Evolutionary conservation across 2,113 vertebrate genomes (phyloP), one percentile per base, ranked within the genome.

Genomic region (Entomyzon cyanotis): DNA sequence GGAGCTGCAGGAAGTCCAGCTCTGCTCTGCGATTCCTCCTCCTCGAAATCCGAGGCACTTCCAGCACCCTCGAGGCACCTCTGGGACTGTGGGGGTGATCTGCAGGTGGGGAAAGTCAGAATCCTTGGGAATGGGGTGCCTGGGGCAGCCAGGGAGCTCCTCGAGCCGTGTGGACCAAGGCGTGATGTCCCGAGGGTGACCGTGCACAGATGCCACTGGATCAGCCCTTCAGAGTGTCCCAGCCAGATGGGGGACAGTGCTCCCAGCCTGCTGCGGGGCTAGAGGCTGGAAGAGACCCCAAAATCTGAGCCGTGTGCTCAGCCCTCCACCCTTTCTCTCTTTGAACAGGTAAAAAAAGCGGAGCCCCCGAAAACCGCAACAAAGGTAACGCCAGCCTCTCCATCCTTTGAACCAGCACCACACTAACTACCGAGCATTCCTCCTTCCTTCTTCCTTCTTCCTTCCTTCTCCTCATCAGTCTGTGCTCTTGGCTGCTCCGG

Each of bases 301-400:
- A 46, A 46, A 20, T 15, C 44, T 46, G 44, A 46, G 44, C 94
- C 46, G 1, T 31, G 84, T 76, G 96, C 97, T 97, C 90, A 97
- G 97, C 93, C 91, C 96, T 96, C 85, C 97, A 94, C 97, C 97
- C 97, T 98, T 98, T 98, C 87, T 98, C 96, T 98, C 99, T 98
- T 98, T 99, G 98, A 99, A 99, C 99, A 99, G 99, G 99, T 99
- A 99, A 99, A 99, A 99, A 99, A 99, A 98, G 99, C 98, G 99
- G 99, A 99, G 98, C 98, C 98, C 98, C 99, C 27, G 99, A 99
- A 99, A 99, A 99, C 99, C 99, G 99, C 99, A 99, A 99, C 99
- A 99, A 99, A 99, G 99, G 99, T 99, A 99, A 99, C 63, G 37
- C 98, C 98, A 98, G 98, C 96, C 97, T 97, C 95, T 97, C 96